Conservation (phyloP, 64 coral and sea anemone species). For the Anthopleura sola region DNA sequence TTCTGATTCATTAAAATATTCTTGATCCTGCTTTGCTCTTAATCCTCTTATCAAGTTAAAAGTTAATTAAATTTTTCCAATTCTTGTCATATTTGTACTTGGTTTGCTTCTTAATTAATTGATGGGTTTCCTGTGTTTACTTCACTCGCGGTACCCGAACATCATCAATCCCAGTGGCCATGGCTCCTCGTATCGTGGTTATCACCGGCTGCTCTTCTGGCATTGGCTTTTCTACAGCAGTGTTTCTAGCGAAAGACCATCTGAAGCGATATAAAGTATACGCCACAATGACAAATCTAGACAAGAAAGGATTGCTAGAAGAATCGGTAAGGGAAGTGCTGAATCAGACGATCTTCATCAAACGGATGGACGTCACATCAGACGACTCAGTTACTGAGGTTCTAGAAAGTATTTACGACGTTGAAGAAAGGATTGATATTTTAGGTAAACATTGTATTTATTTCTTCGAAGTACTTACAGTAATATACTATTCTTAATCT, state of each 20-base stretch:
- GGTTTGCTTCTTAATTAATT: background rate
- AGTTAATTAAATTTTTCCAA: background rate
- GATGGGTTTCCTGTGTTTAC: background rate
- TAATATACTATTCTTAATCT: no score
- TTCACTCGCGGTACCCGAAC: no score
- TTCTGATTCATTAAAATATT: background rate
- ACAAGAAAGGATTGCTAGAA: constrained; percentile 47
- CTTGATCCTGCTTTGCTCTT: background rate
- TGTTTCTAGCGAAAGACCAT: constrained; percentile 51
- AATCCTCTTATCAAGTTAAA: background rate
- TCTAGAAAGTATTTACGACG: constrained; percentile 49
- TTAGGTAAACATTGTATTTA: constrained; percentile 50
- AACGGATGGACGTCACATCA: constrained; percentile 62
- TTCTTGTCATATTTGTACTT: background rate
- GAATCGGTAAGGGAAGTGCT: constrained; percentile 24
- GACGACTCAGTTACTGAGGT: constrained; percentile 65
- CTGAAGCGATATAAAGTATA: constrained; percentile 74
- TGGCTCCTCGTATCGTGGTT: constrained; percentile 40
- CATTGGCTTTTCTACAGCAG: constrained; percentile 50
- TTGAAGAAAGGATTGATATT: constrained; percentile 60
- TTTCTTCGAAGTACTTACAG: background rate
- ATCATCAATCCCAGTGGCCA: no score
- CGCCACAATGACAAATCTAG: constrained; percentile 74
- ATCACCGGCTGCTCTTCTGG: constrained; percentile 65
- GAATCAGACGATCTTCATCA: constrained; percentile 52